Evolutionary conservation across 2,797 vertebrate species (phyloP), one percentile per base, ranked within the genome.

Genomic region (Holocentrus rufus): DNA sequence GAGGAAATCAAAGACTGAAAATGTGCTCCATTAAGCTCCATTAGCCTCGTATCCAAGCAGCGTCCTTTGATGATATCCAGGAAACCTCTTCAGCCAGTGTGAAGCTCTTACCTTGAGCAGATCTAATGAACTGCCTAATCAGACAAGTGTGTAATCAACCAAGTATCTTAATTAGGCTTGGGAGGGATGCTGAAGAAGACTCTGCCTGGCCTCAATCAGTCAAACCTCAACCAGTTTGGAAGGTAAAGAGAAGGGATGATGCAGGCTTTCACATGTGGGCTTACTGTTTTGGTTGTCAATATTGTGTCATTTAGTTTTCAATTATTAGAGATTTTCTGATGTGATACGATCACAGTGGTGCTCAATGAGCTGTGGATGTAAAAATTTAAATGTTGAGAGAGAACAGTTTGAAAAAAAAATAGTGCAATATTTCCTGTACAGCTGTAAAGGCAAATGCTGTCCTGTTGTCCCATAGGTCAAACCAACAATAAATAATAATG

Each of bases 81-180:
- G 83, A 80, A 67, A n/a, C 8, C 62, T 61, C 66, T 70, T 58
- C 67, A 70, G 77, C 56, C 62, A 3, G 65, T 66, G 67, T 72
- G 77, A 87, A 74, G 82, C 76, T 65, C 53, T 87, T 66, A 87
- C 82, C 84, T 77, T 63, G 78, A 53, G 59, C 70, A 7, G 60
- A 77, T 75, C 67, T 81, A 72, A 87, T 77, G 74, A 84, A 70
- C 62, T 59, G 67, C 49, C 73, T 83, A 81, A 88, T 86, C 83
- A 89, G 72, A 77, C 79, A 59, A 47, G 72, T 68, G 71, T 77
- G 71, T 75, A 84, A 88, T 85, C 86, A 87, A 72, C 53, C 0
- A 50, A 85, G 71, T 47, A 69, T 90, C 83, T 89, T 83, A 87
- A 88, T 89, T 79, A 89, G 72, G 42, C 68, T 74, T 62, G 25